Evolutionary conservation across 2,888 invertebrate species (phyloP).

Genomic region (Pammene aurita): DNA sequence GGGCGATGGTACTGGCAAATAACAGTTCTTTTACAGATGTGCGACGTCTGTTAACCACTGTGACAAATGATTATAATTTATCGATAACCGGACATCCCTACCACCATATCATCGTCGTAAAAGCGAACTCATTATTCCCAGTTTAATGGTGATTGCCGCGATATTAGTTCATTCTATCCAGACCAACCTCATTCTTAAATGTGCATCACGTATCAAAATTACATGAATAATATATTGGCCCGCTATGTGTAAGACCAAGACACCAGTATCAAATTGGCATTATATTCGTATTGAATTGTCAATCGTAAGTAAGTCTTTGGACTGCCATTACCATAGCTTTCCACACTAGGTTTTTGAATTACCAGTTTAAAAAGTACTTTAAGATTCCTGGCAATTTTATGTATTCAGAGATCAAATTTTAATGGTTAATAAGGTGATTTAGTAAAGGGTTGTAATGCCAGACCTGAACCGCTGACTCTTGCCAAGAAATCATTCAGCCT

Average conservation of each 20-base stretch:
- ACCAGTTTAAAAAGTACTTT: neutral
- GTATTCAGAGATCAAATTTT: neutral
- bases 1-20: too few species aligned
- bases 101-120: conserved; percentile 20
- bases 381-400: neutral
- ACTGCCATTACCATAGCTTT: neutral
- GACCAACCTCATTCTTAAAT: neutral
- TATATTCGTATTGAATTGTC: neutral
- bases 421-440: neutral
- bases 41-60: neutral
- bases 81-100: conserved; percentile 20
- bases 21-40: too few species aligned
- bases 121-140: conserved; percentile 31
- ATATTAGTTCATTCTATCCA: conserved; percentile 22
- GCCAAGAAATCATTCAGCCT: conserved; percentile 26
- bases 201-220: neutral
- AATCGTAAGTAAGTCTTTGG: neutral
- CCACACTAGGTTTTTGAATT: neutral
- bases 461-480: conserved; percentile 17
- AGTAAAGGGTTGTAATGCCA: neutral
- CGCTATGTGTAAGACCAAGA: too few species aligned
- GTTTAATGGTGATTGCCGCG: conserved; percentile 30
- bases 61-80: neutral
- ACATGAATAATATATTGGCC: neutral
- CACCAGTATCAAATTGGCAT: neutral